Evolutionary conservation across 2,113 vertebrate genomes (phyloP).

Genomic region (Xyliphius kryptos): DNA sequence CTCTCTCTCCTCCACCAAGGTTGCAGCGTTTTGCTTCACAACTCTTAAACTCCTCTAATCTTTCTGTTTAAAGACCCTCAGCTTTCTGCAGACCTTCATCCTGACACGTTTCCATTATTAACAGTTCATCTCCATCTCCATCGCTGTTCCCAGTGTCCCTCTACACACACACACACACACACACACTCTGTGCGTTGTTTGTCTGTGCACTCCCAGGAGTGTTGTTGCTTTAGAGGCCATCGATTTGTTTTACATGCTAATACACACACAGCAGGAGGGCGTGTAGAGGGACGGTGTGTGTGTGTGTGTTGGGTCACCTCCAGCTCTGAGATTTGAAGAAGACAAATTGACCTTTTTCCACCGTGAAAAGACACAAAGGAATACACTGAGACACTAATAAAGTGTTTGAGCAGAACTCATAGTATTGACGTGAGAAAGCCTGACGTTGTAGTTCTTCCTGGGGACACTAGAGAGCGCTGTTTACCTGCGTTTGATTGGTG

Average conservation of each 20-base stretch:
- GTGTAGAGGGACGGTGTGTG: too few species aligned
- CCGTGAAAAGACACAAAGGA: slow-evolving; percentile 3
- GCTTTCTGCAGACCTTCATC: slow-evolving; percentile 39
- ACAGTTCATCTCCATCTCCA: too few species aligned
- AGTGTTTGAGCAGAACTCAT: too few species aligned
- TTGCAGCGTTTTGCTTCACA: slow-evolving; percentile 24
- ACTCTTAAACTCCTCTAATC: slow-evolving; percentile 41
- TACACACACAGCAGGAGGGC: too few species aligned
- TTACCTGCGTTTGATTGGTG: slow-evolving; percentile 30
- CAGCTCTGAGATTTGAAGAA: slow-evolving; percentile 10
- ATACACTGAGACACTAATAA: neutral
- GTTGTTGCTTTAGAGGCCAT: slow-evolving; percentile 41
- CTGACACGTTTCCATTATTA: slow-evolving; percentile 46
- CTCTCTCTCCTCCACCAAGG: slow-evolving; percentile 37
- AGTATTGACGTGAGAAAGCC: too few species aligned
- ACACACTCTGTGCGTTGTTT: too few species aligned
- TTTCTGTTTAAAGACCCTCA: slow-evolving; percentile 36
- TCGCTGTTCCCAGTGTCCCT: too few species aligned
- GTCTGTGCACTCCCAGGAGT: slow-evolving; percentile 38
- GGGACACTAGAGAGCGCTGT: slow-evolving; percentile 61
- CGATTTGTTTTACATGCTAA: slow-evolving; percentile 50
- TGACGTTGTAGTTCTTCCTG: slow-evolving; percentile 11
- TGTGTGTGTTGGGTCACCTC: too few species aligned
- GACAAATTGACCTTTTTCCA: slow-evolving; percentile 15
- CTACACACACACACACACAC: too few species aligned